Evolutionary conservation across 2,113 vertebrate genomes (phyloP).

Genomic region (Sturnira hondurensis): DNA sequence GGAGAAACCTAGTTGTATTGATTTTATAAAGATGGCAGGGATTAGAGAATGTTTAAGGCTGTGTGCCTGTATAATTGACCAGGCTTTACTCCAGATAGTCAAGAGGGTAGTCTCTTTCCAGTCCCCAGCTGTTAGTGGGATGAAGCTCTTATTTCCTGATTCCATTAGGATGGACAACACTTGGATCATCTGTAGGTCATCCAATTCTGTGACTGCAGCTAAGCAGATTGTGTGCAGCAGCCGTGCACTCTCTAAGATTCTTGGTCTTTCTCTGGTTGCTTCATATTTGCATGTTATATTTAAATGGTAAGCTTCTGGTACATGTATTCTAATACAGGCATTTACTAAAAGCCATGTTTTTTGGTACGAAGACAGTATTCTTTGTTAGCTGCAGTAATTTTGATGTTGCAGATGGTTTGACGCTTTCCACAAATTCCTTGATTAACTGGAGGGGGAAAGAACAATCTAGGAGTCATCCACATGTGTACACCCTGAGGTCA

Average conservation of each 20-base stretch:
- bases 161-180: background rate
- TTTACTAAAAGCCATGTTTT: background rate
- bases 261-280: background rate
- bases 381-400: slow-evolving; percentile 10
- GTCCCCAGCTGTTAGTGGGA: background rate
- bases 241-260: background rate
- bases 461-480: background rate
- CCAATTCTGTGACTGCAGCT: background rate
- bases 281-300: background rate
- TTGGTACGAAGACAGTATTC: background rate
- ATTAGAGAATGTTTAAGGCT: background rate
- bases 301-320: background rate
- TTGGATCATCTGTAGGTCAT: background rate
- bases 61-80: background rate
- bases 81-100: background rate
- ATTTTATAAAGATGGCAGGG: background rate
- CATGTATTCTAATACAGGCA: background rate
- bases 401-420: background rate
- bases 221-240: background rate
- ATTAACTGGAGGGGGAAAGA: background rate
- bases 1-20: background rate
- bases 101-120: background rate
- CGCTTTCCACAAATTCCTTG: background rate
- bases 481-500: background rate
- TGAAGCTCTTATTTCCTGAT: background rate